phyloP scores from a whole-genome alignment of 2,797 vertebrate genomes.

The Brotula barbata region DNA sequence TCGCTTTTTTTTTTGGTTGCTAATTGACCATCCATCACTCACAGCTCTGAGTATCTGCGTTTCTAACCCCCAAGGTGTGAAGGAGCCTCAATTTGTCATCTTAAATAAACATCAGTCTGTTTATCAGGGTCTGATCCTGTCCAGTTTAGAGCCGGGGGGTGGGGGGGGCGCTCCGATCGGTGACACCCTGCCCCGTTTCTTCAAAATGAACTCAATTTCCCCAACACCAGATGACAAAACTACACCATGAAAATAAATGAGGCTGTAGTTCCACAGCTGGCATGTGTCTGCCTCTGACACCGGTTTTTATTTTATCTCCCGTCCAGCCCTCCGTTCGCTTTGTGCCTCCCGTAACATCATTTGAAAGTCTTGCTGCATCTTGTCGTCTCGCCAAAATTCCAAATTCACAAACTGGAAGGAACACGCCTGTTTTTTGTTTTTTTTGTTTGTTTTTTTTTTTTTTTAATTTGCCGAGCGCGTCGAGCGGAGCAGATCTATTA shows the following conservation, averaged over 20 bases:
- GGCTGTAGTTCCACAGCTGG: conserved; percentile 13
- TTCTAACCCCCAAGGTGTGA: conserved; percentile 65
- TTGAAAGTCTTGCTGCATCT: neutral
- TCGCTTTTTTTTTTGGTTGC: conserved; percentile 29
- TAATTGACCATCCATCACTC: conserved; percentile 59
- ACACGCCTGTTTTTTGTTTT: conserved; percentile 6
- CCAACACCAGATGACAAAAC: conserved; percentile 34
- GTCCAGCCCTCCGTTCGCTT: too few relatives aligned
- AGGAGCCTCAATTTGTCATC: conserved; percentile 65
- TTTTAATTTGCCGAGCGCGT: conserved; percentile 19
- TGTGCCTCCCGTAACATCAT: too few relatives aligned
- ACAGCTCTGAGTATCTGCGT: conserved; percentile 61
- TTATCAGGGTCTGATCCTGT: conserved; percentile 62
- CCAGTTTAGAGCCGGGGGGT: conserved; percentile 40
- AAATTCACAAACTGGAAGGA: conserved; percentile 7
- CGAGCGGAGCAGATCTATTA: conserved; percentile 41
- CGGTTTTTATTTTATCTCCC: conserved; percentile 14
- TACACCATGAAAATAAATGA: conserved; percentile 39
- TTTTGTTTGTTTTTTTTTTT: conserved; percentile 6
- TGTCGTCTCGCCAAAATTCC: conserved; percentile 2
- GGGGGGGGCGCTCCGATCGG: conserved; percentile 23
- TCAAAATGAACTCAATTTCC: conserved; percentile 31
- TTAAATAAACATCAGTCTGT: conserved; percentile 67
- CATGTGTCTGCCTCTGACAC: conserved; percentile 14
- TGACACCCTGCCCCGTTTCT: conserved; percentile 31